A percentile compares a stretch with the other conserved stretches of the same genome.
Conservation (phyloP, 1,140 invertebrate genomes). For the Cherax destructor region DNA sequence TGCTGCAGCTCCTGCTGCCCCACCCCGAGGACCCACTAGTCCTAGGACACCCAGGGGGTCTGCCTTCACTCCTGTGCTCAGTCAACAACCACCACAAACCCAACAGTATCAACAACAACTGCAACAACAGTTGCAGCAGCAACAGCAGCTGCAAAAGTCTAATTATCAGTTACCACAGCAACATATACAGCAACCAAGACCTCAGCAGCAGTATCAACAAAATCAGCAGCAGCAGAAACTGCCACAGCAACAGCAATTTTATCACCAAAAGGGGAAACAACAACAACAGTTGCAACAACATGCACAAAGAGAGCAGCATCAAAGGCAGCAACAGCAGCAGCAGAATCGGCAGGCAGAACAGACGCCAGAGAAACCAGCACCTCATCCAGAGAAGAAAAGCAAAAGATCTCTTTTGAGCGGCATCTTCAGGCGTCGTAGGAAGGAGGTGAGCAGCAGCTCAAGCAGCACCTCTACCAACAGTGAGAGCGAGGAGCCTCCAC, state of each 20-base stretch:
- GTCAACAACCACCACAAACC: neutral
- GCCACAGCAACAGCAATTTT: conserved; percentile 10
- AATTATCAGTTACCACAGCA: conserved; percentile 10
- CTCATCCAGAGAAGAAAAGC: conserved; percentile 40
- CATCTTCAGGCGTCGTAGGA: conserved; percentile 58
- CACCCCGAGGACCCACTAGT: conserved; percentile 52
- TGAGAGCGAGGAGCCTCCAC: conserved; percentile 34
- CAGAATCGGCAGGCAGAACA: conserved; percentile 6
- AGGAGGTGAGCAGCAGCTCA: conserved; percentile 38
- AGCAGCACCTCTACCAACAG: conserved; percentile 43
- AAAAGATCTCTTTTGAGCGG: conserved; percentile 54
- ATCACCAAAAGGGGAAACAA: neutral
- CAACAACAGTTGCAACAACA: conserved; percentile 13
- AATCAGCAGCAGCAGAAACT: neutral
- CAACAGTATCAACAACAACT: conserved; percentile 16
- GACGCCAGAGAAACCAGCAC: neutral
- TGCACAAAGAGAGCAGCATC: neutral
- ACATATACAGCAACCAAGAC: neutral
- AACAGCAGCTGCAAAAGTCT: conserved; percentile 25
- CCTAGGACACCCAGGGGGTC: conserved; percentile 37
- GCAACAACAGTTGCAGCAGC: conserved; percentile 3
- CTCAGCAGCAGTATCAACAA: conserved; percentile 21
- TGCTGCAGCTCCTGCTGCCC: conserved; percentile 35
- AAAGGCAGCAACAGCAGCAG: neutral
- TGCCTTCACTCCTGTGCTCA: neutral